Evolutionary conservation across 2,888 invertebrate genomes (phyloP).

Genomic region (Alentia gelatinosa): DNA sequence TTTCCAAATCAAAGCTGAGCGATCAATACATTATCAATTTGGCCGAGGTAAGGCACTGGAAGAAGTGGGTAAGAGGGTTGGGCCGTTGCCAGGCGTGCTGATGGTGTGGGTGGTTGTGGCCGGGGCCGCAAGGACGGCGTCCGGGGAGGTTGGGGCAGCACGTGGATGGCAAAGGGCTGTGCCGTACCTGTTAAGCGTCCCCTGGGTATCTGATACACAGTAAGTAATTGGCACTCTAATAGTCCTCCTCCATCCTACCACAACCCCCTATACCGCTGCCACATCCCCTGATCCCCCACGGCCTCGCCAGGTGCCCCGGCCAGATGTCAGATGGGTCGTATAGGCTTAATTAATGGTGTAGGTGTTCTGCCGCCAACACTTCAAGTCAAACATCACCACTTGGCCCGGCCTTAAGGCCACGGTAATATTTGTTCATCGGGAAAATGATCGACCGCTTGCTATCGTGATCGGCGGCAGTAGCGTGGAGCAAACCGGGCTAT

Average conservation of each 20-base stretch:
- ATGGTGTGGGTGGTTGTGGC: neutral
- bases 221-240: constrained; percentile 33
- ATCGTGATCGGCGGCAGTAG: neutral
- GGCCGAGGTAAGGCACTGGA: constrained; percentile 2
- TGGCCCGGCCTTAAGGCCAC: neutral
- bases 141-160: neutral
- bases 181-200: constrained; percentile 4
- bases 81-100: neutral
- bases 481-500: neutral
- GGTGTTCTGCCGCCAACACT: constrained; percentile 6
- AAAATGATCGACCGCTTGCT: constrained; percentile 4
- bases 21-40: constrained; percentile 45
- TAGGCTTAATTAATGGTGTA: neutral
- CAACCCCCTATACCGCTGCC: neutral
- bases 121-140: neutral
- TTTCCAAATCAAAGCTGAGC: constrained; percentile 26
- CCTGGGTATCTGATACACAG: neutral
- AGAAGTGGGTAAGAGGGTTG: constrained; percentile 8
- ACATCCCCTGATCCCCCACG: neutral
- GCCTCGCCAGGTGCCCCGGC: neutral
- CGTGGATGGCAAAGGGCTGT: neutral
- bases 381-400: constrained; percentile 8
- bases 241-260: neutral
- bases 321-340: neutral
- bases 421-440: constrained; percentile 18